These are phyloP conservation scores for Myodes glareolus DNA, from an alignment of 2,113 vertebrate species.

Conservation along the genomic window DNA sequence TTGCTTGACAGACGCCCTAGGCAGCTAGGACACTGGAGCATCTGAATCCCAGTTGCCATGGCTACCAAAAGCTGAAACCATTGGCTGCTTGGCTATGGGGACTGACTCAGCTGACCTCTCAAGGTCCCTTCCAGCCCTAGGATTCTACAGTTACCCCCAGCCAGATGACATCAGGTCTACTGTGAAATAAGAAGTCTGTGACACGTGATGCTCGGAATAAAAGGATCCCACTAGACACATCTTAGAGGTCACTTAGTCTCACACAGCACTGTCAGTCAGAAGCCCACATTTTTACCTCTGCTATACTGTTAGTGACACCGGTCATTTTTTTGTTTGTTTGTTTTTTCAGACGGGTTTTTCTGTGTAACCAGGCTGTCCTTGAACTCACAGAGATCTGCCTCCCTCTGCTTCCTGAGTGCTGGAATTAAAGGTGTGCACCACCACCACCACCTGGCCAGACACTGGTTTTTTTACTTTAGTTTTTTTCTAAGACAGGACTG, in stretches of 20 bases:
- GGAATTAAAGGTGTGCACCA: not conserved
- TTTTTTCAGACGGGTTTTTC: not conserved
- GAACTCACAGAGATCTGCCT: not conserved
- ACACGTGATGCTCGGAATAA: not conserved
- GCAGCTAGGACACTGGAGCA: constrained; percentile 18
- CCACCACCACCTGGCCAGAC: not conserved
- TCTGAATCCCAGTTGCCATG: constrained; percentile 65
- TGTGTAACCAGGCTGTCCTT: not conserved
- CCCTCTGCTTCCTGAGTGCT: not conserved
- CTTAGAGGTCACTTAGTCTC: constrained; percentile 51
- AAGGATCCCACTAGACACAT: not conserved
- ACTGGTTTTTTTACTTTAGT: not conserved
- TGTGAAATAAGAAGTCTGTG: constrained; percentile 32
- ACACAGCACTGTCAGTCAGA: constrained; percentile 33
- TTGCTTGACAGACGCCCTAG: constrained; percentile 46
- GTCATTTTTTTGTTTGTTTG: not conserved
- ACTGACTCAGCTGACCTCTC: constrained; percentile 24
- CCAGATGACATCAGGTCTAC: constrained; percentile 42
- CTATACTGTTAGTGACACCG: not conserved
- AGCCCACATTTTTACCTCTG: not conserved
- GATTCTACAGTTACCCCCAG: constrained; percentile 54
- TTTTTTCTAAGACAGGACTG: not conserved
- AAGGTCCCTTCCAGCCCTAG: constrained; percentile 41
- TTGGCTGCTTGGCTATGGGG: not conserved
- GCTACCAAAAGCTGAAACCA: constrained; percentile 42